A percentile compares a stretch with the other conserved stretches of the same genome.
These are phyloP conservation scores for Gastrophysa polygoni DNA, from an alignment of 2,888 invertebrate genomes.

Conservation along the genomic window DNA sequence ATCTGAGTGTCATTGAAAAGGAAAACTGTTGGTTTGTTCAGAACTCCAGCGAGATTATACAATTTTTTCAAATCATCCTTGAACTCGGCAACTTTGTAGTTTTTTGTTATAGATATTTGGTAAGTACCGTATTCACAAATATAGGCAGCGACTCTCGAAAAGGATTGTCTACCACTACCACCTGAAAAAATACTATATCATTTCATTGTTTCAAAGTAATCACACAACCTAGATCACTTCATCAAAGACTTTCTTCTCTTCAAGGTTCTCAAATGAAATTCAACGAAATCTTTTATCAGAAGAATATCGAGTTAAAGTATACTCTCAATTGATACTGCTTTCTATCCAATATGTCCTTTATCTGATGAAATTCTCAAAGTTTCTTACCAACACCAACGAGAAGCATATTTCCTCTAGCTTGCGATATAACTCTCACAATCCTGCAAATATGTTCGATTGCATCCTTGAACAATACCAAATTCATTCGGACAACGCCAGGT, in stretches of 20 bases:
- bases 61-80: constrained; percentile 80
- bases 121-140: constrained; percentile 80
- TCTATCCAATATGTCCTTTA: too few relatives aligned
- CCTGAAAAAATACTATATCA: constrained; percentile 56
- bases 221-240: too few relatives aligned
- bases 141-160: constrained; percentile 77
- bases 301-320: too few relatives aligned
- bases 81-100: constrained; percentile 78
- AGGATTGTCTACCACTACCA: constrained; percentile 83
- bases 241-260: too few relatives aligned
- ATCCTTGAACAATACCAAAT: constrained; percentile 84
- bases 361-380: neutral
- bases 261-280: too few relatives aligned
- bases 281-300: too few relatives aligned
- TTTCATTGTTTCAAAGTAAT: neutral
- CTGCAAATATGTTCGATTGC: constrained; percentile 86
- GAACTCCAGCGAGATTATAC: constrained; percentile 76
- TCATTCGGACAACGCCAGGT: constrained; percentile 79
- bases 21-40: constrained; percentile 76
- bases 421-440: constrained; percentile 82
- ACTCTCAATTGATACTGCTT: too few relatives aligned
- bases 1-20: constrained; percentile 88
- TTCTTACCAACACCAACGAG: constrained; percentile 22
- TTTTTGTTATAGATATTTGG: constrained; percentile 80
- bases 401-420: constrained; percentile 83